Evolutionary conservation across 2,113 vertebrate genomes (phyloP).

Genomic region (Percopsis transmontana): DNA sequence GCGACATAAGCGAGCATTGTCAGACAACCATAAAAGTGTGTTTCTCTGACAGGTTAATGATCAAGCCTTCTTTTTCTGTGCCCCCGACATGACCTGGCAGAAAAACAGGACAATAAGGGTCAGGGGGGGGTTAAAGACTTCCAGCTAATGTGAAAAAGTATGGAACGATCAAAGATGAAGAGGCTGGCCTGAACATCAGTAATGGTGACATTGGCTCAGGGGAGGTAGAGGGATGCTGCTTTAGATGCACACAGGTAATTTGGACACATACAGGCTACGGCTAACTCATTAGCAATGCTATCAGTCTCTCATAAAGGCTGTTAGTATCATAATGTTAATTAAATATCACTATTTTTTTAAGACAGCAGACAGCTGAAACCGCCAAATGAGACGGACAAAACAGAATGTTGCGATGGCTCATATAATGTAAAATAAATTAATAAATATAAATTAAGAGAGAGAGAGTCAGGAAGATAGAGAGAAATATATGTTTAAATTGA

Average conservation of each 20-base stretch:
- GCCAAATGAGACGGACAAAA: neutral
- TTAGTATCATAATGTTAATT: slow-evolving; percentile 29
- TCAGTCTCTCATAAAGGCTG: slow-evolving; percentile 19
- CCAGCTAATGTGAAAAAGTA: slow-evolving; percentile 64
- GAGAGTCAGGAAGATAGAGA: no score
- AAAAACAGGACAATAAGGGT: slow-evolving; percentile 63
- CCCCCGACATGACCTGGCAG: slow-evolving; percentile 61
- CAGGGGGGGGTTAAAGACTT: slow-evolving; percentile 63
- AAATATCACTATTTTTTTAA: slow-evolving; percentile 23
- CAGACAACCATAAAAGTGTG: slow-evolving; percentile 50
- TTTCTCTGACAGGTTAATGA: slow-evolving; percentile 69
- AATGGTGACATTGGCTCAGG: slow-evolving; percentile 49
- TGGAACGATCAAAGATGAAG: slow-evolving; percentile 65
- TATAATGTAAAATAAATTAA: neutral
- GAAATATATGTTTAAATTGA: no score
- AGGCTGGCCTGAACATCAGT: slow-evolving; percentile 57
- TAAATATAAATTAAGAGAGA: neutral
- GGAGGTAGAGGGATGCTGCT: slow-evolving; percentile 60
- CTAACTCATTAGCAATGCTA: slow-evolving; percentile 38
- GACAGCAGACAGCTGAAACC: slow-evolving; percentile 7
- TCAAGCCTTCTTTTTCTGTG: slow-evolving; percentile 32
- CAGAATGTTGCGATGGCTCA: no score
- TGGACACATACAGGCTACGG: slow-evolving; percentile 52
- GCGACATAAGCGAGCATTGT: slow-evolving; percentile 45
- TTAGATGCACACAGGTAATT: slow-evolving; percentile 24